Conservation (phyloP, 2,888 invertebrate species). For the Eupithecia abbreviata region DNA sequence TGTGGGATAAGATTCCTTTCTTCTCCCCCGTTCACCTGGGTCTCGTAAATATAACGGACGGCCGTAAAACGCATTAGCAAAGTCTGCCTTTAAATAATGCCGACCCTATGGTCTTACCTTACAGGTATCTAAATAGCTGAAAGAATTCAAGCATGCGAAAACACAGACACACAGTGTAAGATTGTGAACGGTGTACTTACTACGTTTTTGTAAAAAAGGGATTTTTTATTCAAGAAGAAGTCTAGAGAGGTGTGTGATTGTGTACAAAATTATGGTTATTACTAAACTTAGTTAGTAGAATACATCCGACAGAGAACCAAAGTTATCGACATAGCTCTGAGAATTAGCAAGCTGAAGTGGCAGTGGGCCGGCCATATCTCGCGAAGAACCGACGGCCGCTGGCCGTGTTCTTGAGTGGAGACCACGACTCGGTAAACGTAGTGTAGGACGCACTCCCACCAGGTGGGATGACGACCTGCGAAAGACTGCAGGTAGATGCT, state of each 20-base stretch:
- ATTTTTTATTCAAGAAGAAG: background rate
- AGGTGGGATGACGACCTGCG: too few species aligned
- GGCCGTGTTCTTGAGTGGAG: too few species aligned
- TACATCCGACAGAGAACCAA: too few species aligned
- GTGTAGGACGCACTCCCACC: too few species aligned
- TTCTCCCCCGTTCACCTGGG: constrained; percentile 72
- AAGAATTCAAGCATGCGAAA: constrained; percentile 21
- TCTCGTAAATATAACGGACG: constrained; percentile 75
- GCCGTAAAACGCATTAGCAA: constrained; percentile 80
- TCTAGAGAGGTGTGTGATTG: background rate
- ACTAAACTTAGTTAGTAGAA: background rate
- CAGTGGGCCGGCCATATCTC: too few species aligned
- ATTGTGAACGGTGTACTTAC: constrained; percentile 13
- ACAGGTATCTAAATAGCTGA: constrained; percentile 29
- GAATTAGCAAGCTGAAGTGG: too few species aligned
- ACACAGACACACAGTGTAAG: constrained; percentile 4
- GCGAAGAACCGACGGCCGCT: too few species aligned
- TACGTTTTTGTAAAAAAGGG: background rate
- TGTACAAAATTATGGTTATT: background rate
- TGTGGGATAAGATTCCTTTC: constrained; percentile 64
- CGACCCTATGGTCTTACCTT: constrained; percentile 50
- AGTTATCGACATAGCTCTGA: too few species aligned
- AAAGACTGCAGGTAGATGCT: too few species aligned
- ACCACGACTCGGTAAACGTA: too few species aligned
- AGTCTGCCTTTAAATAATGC: constrained; percentile 76